Evolutionary conservation across 2,797 vertebrate genomes (phyloP).

Genomic region (Ptychobarbus kaznakovi): DNA sequence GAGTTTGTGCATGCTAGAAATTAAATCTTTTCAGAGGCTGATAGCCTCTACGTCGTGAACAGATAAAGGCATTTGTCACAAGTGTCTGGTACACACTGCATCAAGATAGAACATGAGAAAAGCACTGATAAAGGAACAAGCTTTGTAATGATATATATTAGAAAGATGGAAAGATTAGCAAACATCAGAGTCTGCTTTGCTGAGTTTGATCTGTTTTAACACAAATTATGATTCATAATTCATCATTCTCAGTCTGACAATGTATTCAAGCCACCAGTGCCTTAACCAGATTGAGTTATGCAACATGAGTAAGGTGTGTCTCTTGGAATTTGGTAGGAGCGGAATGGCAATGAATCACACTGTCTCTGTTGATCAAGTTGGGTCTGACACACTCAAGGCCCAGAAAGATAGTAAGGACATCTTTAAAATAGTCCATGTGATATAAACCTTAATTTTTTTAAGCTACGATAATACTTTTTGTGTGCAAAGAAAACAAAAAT

Average conservation of each 20-base stretch:
- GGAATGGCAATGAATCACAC: background rate
- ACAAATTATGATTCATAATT: background rate
- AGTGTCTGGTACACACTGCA: conserved; percentile 2
- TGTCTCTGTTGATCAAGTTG: background rate
- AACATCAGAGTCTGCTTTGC: background rate
- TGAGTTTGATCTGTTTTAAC: background rate
- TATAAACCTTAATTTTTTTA: background rate
- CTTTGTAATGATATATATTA: background rate
- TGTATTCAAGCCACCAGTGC: background rate
- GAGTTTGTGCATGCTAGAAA: conserved; percentile 22
- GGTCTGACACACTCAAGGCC: background rate
- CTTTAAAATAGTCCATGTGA: background rate
- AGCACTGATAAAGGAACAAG: background rate
- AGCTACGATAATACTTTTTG: no score
- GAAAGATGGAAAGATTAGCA: background rate
- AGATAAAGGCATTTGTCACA: conserved; percentile 26
- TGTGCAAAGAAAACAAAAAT: no score
- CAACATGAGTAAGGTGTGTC: background rate
- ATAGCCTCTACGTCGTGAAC: conserved; percentile 11
- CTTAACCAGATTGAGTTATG: conserved; percentile 2
- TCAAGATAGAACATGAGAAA: background rate
- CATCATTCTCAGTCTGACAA: background rate
- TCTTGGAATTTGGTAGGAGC: background rate
- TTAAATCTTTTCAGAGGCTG: conserved; percentile 37
- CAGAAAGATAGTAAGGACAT: background rate